Conservation (phyloP, 2,113 vertebrate species). For the Brachyhypopomus gauderio region DNA sequence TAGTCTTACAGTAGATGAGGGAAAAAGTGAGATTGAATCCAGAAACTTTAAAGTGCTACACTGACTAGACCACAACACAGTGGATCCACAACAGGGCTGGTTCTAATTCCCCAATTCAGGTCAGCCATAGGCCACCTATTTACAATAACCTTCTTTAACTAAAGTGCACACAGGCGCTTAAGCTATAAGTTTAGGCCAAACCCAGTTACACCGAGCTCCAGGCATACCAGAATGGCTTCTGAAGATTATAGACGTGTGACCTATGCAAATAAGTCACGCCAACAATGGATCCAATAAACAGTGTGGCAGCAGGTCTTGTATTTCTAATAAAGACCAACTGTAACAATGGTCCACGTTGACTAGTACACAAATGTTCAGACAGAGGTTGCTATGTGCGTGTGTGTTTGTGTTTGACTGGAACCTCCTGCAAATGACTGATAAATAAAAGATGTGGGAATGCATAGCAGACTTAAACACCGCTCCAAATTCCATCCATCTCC, state of each 20-base stretch:
- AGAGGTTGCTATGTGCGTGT: neutral
- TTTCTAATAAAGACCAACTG: neutral
- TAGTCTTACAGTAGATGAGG: constrained; percentile 59
- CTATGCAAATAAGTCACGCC: neutral
- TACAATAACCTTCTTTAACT: constrained; percentile 32
- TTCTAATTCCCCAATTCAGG: constrained; percentile 66
- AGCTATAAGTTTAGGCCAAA: neutral
- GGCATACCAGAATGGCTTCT: neutral
- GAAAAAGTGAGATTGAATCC: constrained; percentile 59
- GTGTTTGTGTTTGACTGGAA: constrained; percentile 14
- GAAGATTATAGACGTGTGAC: neutral
- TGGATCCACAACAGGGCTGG: constrained; percentile 51
- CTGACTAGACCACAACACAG: constrained; percentile 63
- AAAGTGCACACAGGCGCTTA: constrained; percentile 12
- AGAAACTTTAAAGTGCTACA: constrained; percentile 59
- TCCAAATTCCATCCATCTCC: constrained; percentile 35
- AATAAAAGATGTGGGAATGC: constrained; percentile 42
- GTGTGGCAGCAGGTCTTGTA: neutral
- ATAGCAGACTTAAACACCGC: constrained; percentile 14
- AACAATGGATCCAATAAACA: neutral
- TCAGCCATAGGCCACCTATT: constrained; percentile 60
- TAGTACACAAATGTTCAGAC: neutral
- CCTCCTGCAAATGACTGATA: constrained; percentile 27
- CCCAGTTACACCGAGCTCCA: neutral
- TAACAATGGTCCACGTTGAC: neutral